Evolutionary conservation across 2,888 invertebrate species (phyloP).

Genomic region (Drosophila cognata): DNA sequence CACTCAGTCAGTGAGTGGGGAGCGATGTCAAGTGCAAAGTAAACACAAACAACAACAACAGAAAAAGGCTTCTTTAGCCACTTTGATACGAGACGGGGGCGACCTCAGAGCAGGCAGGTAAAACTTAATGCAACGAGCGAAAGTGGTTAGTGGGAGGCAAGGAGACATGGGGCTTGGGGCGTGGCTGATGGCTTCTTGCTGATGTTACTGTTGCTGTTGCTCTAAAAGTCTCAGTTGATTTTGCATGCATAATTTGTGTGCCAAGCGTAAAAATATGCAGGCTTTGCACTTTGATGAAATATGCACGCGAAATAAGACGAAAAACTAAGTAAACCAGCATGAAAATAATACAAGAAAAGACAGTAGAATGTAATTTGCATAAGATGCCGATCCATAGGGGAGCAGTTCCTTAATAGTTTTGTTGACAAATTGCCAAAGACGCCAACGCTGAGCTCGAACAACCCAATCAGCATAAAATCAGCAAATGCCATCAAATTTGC

Average conservation of each 20-base stretch:
- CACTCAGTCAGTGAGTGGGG: constrained; percentile 8
- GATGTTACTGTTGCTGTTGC: constrained; percentile 11
- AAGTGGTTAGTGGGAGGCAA: constrained; percentile 47
- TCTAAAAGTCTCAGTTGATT: constrained; percentile 60
- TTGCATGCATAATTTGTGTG: constrained; percentile 74
- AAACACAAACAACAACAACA: constrained; percentile 42
- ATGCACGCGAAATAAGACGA: constrained; percentile 57
- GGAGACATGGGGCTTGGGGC: constrained; percentile 3
- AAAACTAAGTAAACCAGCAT: constrained; percentile 15
- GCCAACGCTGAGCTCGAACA: constrained; percentile 11
- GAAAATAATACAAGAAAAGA: constrained; percentile 18
- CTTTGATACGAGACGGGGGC: constrained; percentile 54
- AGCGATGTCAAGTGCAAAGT: constrained; percentile 51
- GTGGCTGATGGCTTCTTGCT: constrained; percentile 13
- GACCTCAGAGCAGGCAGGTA: constrained; percentile 30
- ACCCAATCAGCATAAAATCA: constrained; percentile 45
- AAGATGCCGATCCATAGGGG: constrained; percentile 18
- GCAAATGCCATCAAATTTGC: constrained; percentile 29
- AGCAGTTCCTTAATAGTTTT: constrained; percentile 59
- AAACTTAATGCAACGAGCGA: constrained; percentile 60
- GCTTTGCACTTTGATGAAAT: constrained; percentile 73
- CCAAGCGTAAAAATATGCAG: constrained; percentile 72
- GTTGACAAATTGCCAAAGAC: constrained; percentile 37
- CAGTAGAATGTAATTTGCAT: constrained; percentile 56
- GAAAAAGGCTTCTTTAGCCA: constrained; percentile 58